Percentiles rank a stretch among this genome's conserved stretches.
Conservation (phyloP, 2,888 invertebrate species). For the Acronicta aceris region DNA sequence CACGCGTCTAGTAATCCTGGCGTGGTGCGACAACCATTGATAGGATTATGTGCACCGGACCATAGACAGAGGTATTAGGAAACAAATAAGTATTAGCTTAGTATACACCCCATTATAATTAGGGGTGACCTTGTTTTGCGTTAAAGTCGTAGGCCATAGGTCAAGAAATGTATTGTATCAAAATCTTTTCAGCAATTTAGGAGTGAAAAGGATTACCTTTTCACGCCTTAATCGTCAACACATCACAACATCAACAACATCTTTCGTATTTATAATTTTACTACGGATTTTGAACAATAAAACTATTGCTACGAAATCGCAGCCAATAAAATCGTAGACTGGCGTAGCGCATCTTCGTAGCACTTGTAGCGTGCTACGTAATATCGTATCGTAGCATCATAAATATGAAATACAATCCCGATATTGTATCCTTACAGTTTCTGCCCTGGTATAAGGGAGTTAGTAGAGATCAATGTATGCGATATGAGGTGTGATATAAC, state of each 20-base stretch:
- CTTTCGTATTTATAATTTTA: no score
- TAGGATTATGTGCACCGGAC: conserved; percentile 72
- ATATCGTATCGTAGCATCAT: conserved; percentile 21
- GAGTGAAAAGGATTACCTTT: no score
- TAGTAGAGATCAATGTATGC: no score
- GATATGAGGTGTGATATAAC: no score
- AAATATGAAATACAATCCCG: conserved; percentile 41
- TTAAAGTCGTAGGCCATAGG: no score
- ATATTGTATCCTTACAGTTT: conserved; percentile 30
- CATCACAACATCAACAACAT: no score
- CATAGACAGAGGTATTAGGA: conserved; percentile 65
- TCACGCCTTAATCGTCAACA: no score
- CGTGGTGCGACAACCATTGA: conserved; percentile 81
- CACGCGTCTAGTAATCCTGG: conserved; percentile 78
- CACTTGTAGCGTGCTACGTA: conserved; percentile 19
- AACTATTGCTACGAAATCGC: conserved; percentile 27
- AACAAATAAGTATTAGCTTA: conserved; percentile 65
- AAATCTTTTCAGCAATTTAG: no score
- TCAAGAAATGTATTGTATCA: no score
- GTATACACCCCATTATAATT: conserved; percentile 18
- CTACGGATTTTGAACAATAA: neutral
- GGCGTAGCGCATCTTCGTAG: conserved; percentile 22
- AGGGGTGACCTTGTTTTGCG: no score
- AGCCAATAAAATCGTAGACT: conserved; percentile 31
- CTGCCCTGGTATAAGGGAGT: conserved; percentile 7